phyloP scores from a whole-genome alignment of 2,797 vertebrate species.

The Malurus splendens region DNA sequence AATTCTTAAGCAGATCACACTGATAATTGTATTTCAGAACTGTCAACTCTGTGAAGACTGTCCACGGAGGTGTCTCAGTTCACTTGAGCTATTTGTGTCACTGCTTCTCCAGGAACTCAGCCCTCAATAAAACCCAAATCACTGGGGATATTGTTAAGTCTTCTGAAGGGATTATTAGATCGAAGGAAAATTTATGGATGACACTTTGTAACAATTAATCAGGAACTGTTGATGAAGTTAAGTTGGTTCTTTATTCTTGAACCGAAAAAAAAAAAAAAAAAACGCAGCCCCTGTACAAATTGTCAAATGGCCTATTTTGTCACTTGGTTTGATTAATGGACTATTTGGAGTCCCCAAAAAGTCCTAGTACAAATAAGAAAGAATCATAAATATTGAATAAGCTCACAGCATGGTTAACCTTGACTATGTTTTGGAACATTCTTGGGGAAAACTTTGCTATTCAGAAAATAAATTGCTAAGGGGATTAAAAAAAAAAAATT shows the following conservation, averaged over 20 bases:
- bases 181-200: conserved; percentile 87
- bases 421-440: conserved; percentile 75
- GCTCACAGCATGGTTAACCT: conserved; percentile 74
- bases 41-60: conserved; percentile 85
- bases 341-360: conserved; percentile 80
- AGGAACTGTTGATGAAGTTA: conserved; percentile 86
- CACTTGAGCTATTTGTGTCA: conserved; percentile 86
- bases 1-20: conserved; percentile 95
- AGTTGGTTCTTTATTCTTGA: conserved; percentile 74
- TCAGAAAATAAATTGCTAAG: conserved; percentile 75
- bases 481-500: conserved; percentile 64
- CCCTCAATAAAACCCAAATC: conserved; percentile 86
- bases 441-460: conserved; percentile 65
- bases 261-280: conserved; percentile 8
- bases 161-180: conserved; percentile 88
- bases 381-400: conserved; percentile 82
- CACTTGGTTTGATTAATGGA: conserved; percentile 93
- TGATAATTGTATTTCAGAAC: conserved; percentile 97
- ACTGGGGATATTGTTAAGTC: conserved; percentile 81
- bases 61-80: conserved; percentile 81
- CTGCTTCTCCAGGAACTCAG: conserved; percentile 71
- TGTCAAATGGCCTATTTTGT: conserved; percentile 86
- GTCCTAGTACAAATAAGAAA: conserved; percentile 74
- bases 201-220: conserved; percentile 92
- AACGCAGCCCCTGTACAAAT: conserved; percentile 45